Conservation (phyloP, 2,797 vertebrate genomes). For the Phoeniculus purpureus region DNA sequence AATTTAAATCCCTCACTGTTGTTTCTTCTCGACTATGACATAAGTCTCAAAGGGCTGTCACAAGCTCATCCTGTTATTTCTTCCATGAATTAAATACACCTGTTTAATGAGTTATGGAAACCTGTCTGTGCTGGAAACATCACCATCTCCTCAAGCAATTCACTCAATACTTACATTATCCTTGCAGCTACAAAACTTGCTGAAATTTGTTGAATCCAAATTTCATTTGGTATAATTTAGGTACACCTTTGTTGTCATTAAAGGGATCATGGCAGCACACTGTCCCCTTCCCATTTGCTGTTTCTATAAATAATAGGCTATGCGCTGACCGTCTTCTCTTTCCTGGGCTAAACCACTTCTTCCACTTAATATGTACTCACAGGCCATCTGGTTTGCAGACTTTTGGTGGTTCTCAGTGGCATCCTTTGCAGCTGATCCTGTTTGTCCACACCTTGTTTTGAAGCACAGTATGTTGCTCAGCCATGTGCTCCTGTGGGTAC, state of each 20-base stretch:
- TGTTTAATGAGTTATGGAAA: neutral
- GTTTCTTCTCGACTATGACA: neutral
- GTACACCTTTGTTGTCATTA: neutral
- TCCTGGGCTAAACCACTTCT: neutral
- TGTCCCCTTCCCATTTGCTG: neutral
- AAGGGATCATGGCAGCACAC: neutral
- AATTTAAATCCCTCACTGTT: neutral
- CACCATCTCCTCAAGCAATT: neutral
- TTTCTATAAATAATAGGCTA: neutral
- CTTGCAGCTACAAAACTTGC: slow-evolving; percentile 4
- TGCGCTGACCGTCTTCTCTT: neutral
- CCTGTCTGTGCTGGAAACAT: neutral
- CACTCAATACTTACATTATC: neutral
- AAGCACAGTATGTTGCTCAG: accelerated
- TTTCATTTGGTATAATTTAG: neutral
- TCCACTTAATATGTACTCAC: neutral
- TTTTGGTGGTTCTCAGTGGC: neutral
- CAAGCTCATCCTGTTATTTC: neutral
- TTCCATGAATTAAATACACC: neutral
- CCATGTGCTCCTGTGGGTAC: neutral
- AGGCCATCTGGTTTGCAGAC: neutral
- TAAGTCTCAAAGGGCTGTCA: neutral
- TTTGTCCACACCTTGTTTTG: neutral
- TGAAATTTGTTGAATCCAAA: neutral
- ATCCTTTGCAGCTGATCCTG: neutral